Percentiles rank a stretch among this genome's conserved stretches.
Conservation (phyloP, 2,797 vertebrate species). For the Urocyon cinereoargenteus region DNA sequence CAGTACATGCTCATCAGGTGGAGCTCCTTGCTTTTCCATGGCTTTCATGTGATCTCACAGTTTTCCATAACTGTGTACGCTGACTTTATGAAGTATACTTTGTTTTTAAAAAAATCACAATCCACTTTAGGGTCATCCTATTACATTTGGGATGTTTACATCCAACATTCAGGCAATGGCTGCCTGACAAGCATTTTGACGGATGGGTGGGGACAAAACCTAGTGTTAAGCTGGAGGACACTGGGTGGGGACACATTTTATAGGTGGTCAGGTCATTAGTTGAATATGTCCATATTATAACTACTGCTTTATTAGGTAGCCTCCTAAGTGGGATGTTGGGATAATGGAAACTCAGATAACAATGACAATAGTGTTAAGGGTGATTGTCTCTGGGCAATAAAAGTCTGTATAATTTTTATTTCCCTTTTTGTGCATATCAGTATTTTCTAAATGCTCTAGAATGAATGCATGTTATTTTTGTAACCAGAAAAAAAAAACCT, state of each 20-base stretch:
- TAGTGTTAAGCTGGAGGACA: not conserved
- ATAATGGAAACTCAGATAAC: not conserved
- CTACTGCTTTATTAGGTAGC: not conserved
- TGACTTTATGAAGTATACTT: not conserved
- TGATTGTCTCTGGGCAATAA: not conserved
- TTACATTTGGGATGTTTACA: not conserved
- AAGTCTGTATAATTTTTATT: slow-evolving; percentile 1
- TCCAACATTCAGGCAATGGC: not conserved
- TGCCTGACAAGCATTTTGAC: not conserved
- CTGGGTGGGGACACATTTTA: not conserved
- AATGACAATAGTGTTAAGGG: not conserved
- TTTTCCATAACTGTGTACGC: slow-evolving; percentile 28
- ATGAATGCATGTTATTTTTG: slow-evolving; percentile 35
- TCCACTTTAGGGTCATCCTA: not conserved
- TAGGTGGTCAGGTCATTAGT: not conserved
- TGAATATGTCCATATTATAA: not conserved
- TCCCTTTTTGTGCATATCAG: not conserved
- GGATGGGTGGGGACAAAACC: slow-evolving; percentile 41
- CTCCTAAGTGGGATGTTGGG: not conserved
- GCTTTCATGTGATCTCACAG: not conserved
- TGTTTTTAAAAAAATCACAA: slow-evolving; percentile 22
- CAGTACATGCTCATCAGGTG: not conserved
- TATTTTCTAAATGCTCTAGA: slow-evolving; percentile 58
- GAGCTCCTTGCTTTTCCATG: not conserved
- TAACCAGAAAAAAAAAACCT: not conserved